These are phyloP conservation scores for Priocnemis perturbator DNA, from an alignment of 2,888 invertebrate species.

Conservation along the genomic window DNA sequence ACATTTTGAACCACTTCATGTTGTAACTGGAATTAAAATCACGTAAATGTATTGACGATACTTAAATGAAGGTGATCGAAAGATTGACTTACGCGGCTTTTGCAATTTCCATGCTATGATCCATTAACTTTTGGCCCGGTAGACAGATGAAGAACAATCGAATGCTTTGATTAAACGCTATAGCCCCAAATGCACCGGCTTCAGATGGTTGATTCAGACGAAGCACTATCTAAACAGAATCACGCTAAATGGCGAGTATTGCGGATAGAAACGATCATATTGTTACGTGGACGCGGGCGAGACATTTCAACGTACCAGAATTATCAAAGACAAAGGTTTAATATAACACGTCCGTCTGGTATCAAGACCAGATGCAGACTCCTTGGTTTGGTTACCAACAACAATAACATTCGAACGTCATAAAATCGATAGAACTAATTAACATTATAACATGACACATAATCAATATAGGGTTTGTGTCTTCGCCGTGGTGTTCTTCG, in stretches of 20 bases:
- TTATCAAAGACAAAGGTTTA: too few relatives aligned
- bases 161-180: background rate
- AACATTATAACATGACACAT: too few relatives aligned
- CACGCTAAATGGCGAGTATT: too few relatives aligned
- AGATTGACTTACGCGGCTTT: background rate
- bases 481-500: too few relatives aligned
- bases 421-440: too few relatives aligned
- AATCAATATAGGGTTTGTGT: too few relatives aligned
- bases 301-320: too few relatives aligned
- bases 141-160: background rate
- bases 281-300: too few relatives aligned
- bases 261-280: background rate
- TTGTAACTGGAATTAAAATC: background rate
- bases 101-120: background rate
- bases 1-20: background rate
- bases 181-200: background rate
- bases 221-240: background rate
- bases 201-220: background rate
- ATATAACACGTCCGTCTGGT: too few relatives aligned
- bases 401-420: too few relatives aligned
- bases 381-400: too few relatives aligned
- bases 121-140: background rate
- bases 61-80: background rate
- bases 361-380: too few relatives aligned
- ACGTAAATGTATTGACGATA: background rate